A percentile compares a stretch with the other conserved stretches of the same genome.
These are phyloP conservation scores for Urosaurus nigricauda DNA, from an alignment of 2,797 vertebrate species.

Conservation along the genomic window DNA sequence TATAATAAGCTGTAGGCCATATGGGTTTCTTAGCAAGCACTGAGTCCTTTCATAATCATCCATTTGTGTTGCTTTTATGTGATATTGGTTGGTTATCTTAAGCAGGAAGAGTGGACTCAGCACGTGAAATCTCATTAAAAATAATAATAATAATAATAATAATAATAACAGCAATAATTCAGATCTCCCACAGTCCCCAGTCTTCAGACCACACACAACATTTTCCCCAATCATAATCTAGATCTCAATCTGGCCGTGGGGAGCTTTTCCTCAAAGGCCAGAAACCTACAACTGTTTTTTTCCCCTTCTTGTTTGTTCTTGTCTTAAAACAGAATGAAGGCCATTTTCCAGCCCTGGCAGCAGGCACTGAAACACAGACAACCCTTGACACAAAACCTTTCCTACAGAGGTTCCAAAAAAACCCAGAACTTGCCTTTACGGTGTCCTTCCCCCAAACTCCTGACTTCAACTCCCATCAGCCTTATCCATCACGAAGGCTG, in stretches of 20 bases:
- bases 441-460: too few species aligned
- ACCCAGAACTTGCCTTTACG: too few species aligned
- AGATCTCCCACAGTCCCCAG: neutral
- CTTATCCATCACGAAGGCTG: too few species aligned
- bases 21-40: neutral
- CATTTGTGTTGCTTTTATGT: neutral
- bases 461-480: neutral
- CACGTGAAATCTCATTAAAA: too few species aligned
- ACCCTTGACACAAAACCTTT: too few species aligned
- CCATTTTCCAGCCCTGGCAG: neutral
- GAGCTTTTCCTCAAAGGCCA: too few species aligned
- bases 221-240: neutral
- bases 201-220: too few species aligned
- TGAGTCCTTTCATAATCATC: neutral
- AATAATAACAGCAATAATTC: neutral
- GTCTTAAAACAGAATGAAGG: neutral
- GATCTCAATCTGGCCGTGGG: neutral
- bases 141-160: too few species aligned
- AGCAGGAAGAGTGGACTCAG: neutral
- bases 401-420: too few species aligned
- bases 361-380: neutral
- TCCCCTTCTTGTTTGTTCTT: neutral
- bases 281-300: too few species aligned
- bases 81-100: neutral
- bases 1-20: neutral